Evolutionary conservation across 2,113 vertebrate species (phyloP).

Genomic region (Colius striatus): DNA sequence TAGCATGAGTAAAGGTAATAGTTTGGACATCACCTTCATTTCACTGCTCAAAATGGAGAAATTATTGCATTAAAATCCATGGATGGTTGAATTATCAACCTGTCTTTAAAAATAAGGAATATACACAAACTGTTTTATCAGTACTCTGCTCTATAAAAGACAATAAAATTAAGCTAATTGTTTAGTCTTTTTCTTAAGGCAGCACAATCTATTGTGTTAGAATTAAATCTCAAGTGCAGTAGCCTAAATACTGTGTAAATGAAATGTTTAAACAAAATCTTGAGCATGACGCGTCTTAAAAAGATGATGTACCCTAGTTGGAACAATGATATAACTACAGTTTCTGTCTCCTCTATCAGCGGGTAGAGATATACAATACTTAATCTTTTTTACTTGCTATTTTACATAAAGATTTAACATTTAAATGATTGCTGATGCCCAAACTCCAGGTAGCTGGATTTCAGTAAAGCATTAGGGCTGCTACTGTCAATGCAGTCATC

Average conservation of each 20-base stretch:
- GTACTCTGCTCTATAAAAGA: background rate
- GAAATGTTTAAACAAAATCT: accelerated
- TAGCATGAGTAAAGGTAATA: background rate
- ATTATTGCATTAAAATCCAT: background rate
- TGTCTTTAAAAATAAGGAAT: background rate
- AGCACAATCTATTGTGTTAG: accelerated
- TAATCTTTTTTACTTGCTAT: background rate
- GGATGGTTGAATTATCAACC: background rate
- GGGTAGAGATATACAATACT: background rate
- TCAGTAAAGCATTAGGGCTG: background rate
- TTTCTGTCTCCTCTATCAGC: background rate
- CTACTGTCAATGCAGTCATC: background rate
- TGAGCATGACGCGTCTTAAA: background rate
- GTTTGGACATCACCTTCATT: background rate
- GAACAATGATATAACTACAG: background rate
- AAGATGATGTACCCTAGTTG: background rate
- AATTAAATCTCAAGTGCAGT: background rate
- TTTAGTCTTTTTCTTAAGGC: background rate
- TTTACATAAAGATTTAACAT: background rate
- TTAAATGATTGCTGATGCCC: background rate
- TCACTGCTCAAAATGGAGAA: background rate
- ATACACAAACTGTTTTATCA: background rate
- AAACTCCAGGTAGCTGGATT: background rate
- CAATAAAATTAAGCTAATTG: background rate
- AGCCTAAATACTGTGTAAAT: background rate